Percentiles rank a stretch among this genome's conserved stretches.
phyloP scores from a whole-genome alignment of 1,140 invertebrate species.

The Rhopalosiphum maidis region DNA sequence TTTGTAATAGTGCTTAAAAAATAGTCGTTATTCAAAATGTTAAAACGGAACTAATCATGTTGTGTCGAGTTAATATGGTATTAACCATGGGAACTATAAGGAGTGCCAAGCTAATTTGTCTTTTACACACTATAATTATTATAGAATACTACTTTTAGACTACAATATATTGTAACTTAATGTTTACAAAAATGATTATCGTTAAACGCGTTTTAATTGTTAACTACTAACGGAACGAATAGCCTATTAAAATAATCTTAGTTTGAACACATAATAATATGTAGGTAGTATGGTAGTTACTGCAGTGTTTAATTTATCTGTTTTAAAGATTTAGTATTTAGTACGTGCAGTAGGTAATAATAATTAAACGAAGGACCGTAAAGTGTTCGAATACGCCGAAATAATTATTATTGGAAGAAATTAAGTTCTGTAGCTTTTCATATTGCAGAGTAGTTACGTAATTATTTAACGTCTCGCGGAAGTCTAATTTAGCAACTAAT shows the following conservation, averaged over 20 bases:
- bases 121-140: background rate
- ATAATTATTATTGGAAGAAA: background rate
- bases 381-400: background rate
- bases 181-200: slow-evolving; percentile 7
- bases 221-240: background rate
- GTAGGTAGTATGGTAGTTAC: background rate
- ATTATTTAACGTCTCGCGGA: background rate
- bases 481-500: background rate
- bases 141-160: background rate
- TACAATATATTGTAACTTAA: background rate
- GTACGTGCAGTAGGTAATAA: background rate
- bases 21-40: background rate
- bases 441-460: background rate
- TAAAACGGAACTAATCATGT: slow-evolving; percentile 18
- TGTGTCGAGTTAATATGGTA: slow-evolving; percentile 12
- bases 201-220: background rate
- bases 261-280: background rate
- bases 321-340: background rate
- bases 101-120: slow-evolving; percentile 26
- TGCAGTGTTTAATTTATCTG: background rate
- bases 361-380: background rate
- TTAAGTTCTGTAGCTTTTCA: slow-evolving; percentile 15
- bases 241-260: slow-evolving; percentile 12
- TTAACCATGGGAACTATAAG: background rate
- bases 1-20: background rate